A percentile compares a stretch with the other conserved stretches of the same genome.
phyloP scores from a whole-genome alignment of 2,797 vertebrate genomes.

The Etheostoma perlongum region DNA sequence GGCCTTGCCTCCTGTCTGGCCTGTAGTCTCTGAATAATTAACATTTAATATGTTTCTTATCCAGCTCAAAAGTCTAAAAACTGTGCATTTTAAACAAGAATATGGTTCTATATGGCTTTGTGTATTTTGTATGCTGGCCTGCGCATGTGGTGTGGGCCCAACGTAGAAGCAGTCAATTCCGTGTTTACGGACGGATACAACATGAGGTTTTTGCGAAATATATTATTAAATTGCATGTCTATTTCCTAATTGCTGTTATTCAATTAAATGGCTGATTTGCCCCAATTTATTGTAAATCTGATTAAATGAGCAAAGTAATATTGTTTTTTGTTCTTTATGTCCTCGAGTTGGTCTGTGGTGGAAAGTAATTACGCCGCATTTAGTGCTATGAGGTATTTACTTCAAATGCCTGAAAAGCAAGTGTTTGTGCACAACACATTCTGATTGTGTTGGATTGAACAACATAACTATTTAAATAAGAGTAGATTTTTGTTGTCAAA shows the following conservation, averaged over 20 bases:
- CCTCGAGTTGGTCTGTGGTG: conserved; percentile 15
- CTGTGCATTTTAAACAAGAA: conserved; percentile 17
- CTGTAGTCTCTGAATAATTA: not conserved
- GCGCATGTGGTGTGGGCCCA: conserved; percentile 30
- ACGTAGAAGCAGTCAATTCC: conserved; percentile 69
- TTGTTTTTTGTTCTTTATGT: not conserved
- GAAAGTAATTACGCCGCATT: not conserved
- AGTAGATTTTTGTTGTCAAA: not conserved
- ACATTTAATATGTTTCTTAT: conserved; percentile 1
- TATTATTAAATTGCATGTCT: conserved; percentile 60
- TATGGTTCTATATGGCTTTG: conserved; percentile 24
- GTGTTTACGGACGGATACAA: conserved; percentile 59
- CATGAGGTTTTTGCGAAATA: conserved; percentile 14
- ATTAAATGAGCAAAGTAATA: not conserved
- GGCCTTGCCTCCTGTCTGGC: conserved; percentile 25
- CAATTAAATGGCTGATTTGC: conserved; percentile 36
- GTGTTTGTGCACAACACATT: conserved; percentile 31
- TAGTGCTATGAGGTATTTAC: conserved; percentile 4
- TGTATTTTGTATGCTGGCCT: conserved; percentile 38
- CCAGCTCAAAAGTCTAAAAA: conserved; percentile 3
- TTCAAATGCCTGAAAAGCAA: conserved; percentile 12
- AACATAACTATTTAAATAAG: conserved; percentile 20
- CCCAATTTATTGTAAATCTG: conserved; percentile 27
- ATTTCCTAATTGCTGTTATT: conserved; percentile 42
- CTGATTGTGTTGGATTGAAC: conserved; percentile 8